phyloP scores from a whole-genome alignment of 2,797 vertebrate species.

The Parambassis ranga region DNA sequence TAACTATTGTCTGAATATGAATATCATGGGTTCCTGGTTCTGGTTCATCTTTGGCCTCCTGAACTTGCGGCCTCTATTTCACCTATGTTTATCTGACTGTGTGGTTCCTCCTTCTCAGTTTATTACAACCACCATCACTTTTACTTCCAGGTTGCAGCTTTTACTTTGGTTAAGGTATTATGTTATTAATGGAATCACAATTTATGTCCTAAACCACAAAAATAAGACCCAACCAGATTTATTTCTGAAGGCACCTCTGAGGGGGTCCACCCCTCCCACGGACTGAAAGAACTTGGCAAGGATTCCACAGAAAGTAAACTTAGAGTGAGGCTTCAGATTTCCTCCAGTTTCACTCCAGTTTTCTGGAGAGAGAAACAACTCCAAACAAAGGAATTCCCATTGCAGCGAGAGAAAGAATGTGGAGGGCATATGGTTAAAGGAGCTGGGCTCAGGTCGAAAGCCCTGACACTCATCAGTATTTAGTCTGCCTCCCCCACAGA shows the following conservation, averaged over 20 bases:
- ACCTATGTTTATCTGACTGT: not conserved
- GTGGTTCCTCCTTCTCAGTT: not conserved
- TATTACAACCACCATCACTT: not conserved
- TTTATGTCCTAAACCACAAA: not conserved
- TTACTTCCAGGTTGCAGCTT: not conserved
- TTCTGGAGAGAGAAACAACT: conserved; percentile 54
- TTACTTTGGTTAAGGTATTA: not conserved
- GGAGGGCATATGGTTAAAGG: conserved; percentile 67
- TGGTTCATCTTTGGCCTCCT: not conserved
- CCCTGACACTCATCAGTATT: conserved; percentile 69
- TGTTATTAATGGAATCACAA: not conserved
- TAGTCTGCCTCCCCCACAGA: conserved; percentile 66
- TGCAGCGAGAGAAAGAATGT: conserved; percentile 74
- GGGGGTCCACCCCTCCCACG: conserved; percentile 5
- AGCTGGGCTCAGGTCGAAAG: conserved; percentile 61
- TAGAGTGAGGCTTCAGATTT: conserved; percentile 59
- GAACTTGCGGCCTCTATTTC: conserved; percentile 1
- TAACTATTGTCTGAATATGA: too few species aligned
- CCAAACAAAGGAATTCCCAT: conserved; percentile 78
- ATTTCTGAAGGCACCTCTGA: conserved; percentile 17
- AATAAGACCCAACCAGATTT: not conserved
- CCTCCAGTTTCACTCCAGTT: conserved; percentile 56
- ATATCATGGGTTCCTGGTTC: too few species aligned
- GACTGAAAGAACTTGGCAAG: conserved; percentile 48
- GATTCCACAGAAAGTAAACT: conserved; percentile 59